Evolutionary conservation across 2,113 vertebrate genomes (phyloP).

Genomic region (Sorex fumeus): DNA sequence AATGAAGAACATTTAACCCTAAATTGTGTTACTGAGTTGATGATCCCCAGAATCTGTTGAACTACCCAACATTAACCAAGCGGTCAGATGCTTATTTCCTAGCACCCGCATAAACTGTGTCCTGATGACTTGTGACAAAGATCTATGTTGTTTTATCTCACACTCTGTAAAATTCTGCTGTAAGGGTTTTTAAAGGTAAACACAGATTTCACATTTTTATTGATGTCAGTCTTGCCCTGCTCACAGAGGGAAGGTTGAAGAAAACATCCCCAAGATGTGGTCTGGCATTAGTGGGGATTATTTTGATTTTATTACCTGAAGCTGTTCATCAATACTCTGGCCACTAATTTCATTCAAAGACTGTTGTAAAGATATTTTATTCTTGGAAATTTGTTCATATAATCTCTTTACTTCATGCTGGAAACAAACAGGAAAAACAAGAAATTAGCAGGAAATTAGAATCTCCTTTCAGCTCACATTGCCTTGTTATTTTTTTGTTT

Average conservation of each 20-base stretch:
- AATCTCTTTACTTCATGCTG: slow-evolving; percentile 91
- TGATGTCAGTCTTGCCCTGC: not conserved
- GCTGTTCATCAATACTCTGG: slow-evolving; percentile 84
- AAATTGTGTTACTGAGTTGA: not conserved
- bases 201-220: not conserved
- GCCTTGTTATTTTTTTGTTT: not conserved
- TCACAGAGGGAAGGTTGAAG: not conserved
- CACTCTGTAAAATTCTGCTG: not conserved
- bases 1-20: not conserved
- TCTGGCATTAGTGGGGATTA: not conserved
- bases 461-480: not conserved
- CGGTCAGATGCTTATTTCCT: not conserved
- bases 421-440: slow-evolving; percentile 64
- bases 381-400: slow-evolving; percentile 91
- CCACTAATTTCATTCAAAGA: slow-evolving; percentile 82
- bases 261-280: not conserved
- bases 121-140: not conserved
- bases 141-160: not conserved
- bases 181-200: not conserved
- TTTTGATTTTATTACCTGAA: slow-evolving; percentile 90
- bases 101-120: not conserved
- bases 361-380: slow-evolving; percentile 87
- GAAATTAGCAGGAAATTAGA: slow-evolving; percentile 45
- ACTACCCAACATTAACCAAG: too few species aligned
- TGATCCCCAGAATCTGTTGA: not conserved